Evolutionary conservation across 2,113 vertebrate genomes (phyloP), one percentile per base, ranked within the genome.

Genomic region (Oenanthe oenanthe): DNA sequence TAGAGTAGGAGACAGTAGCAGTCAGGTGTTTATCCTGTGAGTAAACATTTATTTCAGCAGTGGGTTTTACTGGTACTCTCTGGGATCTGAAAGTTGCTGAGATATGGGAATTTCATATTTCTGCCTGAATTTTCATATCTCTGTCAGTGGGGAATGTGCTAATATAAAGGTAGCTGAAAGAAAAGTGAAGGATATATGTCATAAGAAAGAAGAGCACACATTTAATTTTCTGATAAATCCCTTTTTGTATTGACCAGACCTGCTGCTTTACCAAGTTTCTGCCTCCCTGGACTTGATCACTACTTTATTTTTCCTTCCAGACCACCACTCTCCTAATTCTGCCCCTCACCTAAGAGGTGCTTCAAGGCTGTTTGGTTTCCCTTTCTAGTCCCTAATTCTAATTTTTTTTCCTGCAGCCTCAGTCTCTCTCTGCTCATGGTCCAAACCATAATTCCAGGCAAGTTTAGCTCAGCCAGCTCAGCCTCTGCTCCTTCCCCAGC

Each of bases 401-500:
- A 7, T 4, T 12, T 66, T 85, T 78, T 17, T 42, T 9, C 38
- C 22, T 63, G 14, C 43, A 45, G 2, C 17, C 29, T 84, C 36
- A 73, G 45, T 82, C 10, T 13, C 58, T 57, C 10, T 3, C 77
- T 74, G 32, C 4, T 73, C 6, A 12, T 11, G 28, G 18, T 31
- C 47, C 43, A 78, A 87, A 50, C 24, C 14, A 32, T 68, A 4
- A 68, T 29, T 50, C 43, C 43, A 56, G n/a, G 12, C 18, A 67
- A 38, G 8, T 48, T 84, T 32, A 51, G 16, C 32, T 65, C 48
- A 76, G 10, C 19, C 38, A 32, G 31, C 34, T 60, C 42, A 84
- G 13, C 29, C 34, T 45, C 0, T 0, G 0, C 1, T 74, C 32
- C 32, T 54, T 80, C 77, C 34, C 21, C 40, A 74, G 0, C 15